Evolutionary conservation across 2,888 invertebrate species (phyloP), one percentile per base, ranked within the genome.

Genomic region (Ypsolopha scabrella): DNA sequence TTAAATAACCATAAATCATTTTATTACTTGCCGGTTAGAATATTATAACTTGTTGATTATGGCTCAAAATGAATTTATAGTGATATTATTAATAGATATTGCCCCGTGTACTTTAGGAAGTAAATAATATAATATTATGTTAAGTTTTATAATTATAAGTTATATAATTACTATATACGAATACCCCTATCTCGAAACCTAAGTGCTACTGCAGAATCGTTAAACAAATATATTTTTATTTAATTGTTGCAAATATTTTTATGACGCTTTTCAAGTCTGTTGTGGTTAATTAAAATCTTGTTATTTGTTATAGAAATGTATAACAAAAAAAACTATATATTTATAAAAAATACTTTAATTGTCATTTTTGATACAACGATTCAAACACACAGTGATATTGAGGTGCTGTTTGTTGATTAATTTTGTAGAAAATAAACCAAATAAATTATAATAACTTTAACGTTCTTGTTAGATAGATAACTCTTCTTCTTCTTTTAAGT

Each of bases 341-440:
- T 41, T 41, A 6, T 41, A n/a, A 41, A n/a, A 41, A 41, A 41
- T 8, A 41, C n/a, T 41, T 41, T 41, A 41, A 10, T 46, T 46
- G 10, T 46, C 6, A 34, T 34, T 43, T 41, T 41, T 41, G 10
- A 35, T 41, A 33, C 41, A 50, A 43, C 41, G 35, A 50, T 35
- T 36, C n/a, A 33, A 41, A 50, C 41, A 39, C 33, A 65, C 70
- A 70, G 79, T 78, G 79, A 78, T 77, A 73, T 58, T 55, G 64
- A 66, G 81, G 82, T 82, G 82, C 82, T 81, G 74, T 69, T 62
- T 69, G 67, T 75, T 75, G 60, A 59, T 67, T 74, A 71, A 65
- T 69, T 69, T 68, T 71, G 67, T 79, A 75, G 68, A 71, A 67
- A 72, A 70, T 71, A 75, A 75, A 78, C 82, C 82, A 81, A 81